phyloP scores from a whole-genome alignment of 92 coral and sea anemone genomes.

The Micromussa lordhowensis region DNA sequence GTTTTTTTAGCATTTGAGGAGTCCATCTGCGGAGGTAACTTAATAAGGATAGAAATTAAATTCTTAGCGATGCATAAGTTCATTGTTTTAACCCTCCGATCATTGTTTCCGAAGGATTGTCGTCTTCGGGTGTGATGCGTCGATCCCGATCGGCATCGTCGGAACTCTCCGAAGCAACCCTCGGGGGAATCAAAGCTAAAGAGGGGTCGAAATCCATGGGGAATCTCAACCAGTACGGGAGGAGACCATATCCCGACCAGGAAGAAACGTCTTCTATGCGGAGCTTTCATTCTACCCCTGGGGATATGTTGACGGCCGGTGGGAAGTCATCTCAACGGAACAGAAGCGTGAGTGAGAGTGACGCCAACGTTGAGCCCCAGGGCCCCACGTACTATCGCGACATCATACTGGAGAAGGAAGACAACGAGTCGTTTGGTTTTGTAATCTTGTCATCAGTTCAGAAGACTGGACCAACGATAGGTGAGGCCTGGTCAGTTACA shows the following conservation, averaged over 20 bases:
- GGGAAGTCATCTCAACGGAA: slow-evolving; percentile 50
- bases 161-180: slow-evolving; percentile 50
- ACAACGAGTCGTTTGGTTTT: slow-evolving; percentile 93
- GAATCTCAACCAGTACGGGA: slow-evolving; percentile 81
- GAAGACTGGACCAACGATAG: slow-evolving; percentile 94
- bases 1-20: no score
- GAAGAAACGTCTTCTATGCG: slow-evolving; percentile 64
- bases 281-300: slow-evolving; percentile 69
- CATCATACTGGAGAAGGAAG: slow-evolving; percentile 75
- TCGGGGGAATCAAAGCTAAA: slow-evolving; percentile 48
- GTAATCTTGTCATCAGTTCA: slow-evolving; percentile 92
- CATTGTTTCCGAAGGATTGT: slow-evolving; percentile 50
- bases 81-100: background rate
- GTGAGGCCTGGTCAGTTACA: slow-evolving; percentile 32
- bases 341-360: slow-evolving; percentile 86
- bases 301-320: slow-evolving; percentile 26
- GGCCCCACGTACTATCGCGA: slow-evolving; percentile 72
- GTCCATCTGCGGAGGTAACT: no score
- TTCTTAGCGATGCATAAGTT: background rate
- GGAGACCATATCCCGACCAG: slow-evolving; percentile 39
- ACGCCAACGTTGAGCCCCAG: slow-evolving; percentile 67
- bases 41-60: no score
- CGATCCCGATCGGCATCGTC: slow-evolving; percentile 75
- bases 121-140: slow-evolving; percentile 70
- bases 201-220: slow-evolving; percentile 93